These are phyloP conservation scores for Eupithecia centaureata DNA, from an alignment of 2,888 invertebrate species.

Conservation along the genomic window DNA sequence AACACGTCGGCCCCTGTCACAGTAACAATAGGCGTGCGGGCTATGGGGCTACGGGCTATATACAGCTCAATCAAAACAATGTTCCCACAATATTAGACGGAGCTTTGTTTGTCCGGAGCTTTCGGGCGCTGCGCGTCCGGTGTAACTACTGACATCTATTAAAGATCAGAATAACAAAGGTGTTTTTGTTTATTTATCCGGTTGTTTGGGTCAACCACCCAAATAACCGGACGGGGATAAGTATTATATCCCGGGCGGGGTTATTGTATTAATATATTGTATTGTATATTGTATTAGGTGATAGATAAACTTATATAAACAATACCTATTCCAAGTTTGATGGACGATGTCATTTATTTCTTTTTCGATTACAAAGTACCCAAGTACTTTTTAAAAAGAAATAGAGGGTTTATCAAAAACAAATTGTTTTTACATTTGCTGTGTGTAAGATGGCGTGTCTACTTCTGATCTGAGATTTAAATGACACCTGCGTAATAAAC, in stretches of 20 bases:
- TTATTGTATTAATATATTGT: neutral
- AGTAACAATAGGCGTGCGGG: neutral
- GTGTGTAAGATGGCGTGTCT: no score
- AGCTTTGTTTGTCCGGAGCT: neutral
- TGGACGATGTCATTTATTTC: no score
- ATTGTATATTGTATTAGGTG: neutral
- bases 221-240: neutral
- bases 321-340: neutral
- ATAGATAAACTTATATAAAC: neutral
- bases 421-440: no score
- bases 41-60: neutral
- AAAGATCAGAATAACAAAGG: neutral
- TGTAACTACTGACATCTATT: neutral
- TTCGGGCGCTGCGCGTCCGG: neutral
- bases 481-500: neutral
- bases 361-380: no score
- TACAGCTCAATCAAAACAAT: neutral
- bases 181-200: neutral
- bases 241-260: neutral
- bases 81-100: neutral
- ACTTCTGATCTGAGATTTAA: neutral
- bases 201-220: no score
- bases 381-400: no score
- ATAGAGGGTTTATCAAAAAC: no score
- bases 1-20: neutral